These are phyloP conservation scores for Neoaliturus tenellus DNA, from an alignment of 2,888 invertebrate genomes.

Conservation along the genomic window DNA sequence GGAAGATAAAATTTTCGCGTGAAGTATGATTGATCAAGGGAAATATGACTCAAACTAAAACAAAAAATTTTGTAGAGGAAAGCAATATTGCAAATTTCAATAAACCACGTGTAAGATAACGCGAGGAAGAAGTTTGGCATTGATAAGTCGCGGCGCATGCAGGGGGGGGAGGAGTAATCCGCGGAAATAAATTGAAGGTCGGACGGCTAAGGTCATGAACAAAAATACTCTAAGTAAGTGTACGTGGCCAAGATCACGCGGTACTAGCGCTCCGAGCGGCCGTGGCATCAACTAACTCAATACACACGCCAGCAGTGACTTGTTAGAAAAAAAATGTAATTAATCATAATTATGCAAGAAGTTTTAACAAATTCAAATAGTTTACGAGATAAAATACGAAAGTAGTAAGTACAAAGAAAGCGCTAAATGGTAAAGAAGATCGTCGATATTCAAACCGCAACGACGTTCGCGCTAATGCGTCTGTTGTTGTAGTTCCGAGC, in stretches of 20 bases:
- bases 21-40: too few species aligned
- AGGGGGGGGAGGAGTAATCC: background rate
- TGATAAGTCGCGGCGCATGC: background rate
- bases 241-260: slow-evolving; percentile 54
- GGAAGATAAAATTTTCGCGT: too few species aligned
- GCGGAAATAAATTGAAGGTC: slow-evolving; percentile 57
- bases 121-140: background rate
- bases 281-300: background rate
- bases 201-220: slow-evolving; percentile 52
- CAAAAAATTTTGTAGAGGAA: too few species aligned
- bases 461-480: background rate
- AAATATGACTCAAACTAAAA: too few species aligned
- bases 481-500: slow-evolving; percentile 9
- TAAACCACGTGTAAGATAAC: background rate
- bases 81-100: background rate
- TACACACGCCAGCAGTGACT: too few species aligned
- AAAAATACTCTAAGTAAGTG: slow-evolving; percentile 31
- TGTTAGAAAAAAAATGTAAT: too few species aligned
- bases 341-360: too few species aligned
- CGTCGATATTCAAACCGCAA: background rate
- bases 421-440: background rate
- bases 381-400: too few species aligned
- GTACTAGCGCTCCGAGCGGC: slow-evolving; percentile 36
- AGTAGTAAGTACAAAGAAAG: background rate
- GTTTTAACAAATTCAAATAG: too few species aligned